phyloP scores from a whole-genome alignment of 2,888 invertebrate genomes.

The Candidula unifasciata region DNA sequence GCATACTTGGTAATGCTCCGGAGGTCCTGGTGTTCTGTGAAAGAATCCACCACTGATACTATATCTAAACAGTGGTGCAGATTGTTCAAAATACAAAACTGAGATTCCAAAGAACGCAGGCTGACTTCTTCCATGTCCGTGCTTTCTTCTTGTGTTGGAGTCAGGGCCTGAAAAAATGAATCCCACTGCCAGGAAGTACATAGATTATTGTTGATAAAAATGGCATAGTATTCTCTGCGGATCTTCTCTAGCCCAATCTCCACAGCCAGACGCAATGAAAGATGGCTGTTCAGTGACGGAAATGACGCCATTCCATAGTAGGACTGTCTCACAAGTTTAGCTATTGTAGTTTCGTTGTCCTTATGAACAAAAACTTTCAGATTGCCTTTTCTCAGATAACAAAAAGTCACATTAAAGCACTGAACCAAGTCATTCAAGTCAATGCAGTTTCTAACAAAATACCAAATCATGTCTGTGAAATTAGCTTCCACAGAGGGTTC shows the following conservation, averaged over 20 bases:
- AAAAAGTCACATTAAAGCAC: slow-evolving; percentile 61
- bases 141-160: not conserved
- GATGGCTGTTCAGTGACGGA: slow-evolving; percentile 62
- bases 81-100: slow-evolving; percentile 12
- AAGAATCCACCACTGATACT: slow-evolving; percentile 31
- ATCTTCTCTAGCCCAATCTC: slow-evolving; percentile 73
- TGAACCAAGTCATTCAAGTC: slow-evolving; percentile 59
- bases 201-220: slow-evolving; percentile 66
- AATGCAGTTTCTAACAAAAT: slow-evolving; percentile 24
- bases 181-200: slow-evolving; percentile 55
- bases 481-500: not conserved
- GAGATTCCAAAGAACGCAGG: not conserved
- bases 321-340: slow-evolving; percentile 69
- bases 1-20: slow-evolving; percentile 5
- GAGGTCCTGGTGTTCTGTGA: slow-evolving; percentile 38
- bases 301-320: slow-evolving; percentile 64
- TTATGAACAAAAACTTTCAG: slow-evolving; percentile 68
- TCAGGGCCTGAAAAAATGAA: slow-evolving; percentile 20
- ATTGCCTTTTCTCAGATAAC: slow-evolving; percentile 63
- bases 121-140: slow-evolving; percentile 43
- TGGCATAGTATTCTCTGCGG: slow-evolving; percentile 65
- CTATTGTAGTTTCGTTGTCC: slow-evolving; percentile 69
- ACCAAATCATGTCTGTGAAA: slow-evolving; percentile 37
- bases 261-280: slow-evolving; percentile 66
- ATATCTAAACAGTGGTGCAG: slow-evolving; percentile 41